phyloP scores from a whole-genome alignment of 2,888 invertebrate genomes.

The Drosophila suboccidentalis region DNA sequence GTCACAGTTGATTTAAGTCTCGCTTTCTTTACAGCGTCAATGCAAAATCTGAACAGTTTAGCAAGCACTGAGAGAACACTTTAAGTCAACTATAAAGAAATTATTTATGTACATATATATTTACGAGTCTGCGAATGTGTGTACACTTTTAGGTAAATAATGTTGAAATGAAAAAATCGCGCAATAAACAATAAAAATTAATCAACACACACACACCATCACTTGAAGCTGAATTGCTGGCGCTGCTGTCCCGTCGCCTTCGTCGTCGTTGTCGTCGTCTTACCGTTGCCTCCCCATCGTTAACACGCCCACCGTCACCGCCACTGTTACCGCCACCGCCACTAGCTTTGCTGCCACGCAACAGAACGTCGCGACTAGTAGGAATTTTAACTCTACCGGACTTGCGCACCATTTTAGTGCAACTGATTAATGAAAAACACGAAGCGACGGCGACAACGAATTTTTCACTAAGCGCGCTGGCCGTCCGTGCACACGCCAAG shows the following conservation, averaged over 20 bases:
- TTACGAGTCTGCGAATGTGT: background rate
- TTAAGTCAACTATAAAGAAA: slow-evolving; percentile 16
- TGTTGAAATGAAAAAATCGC: slow-evolving; percentile 40
- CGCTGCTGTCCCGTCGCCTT: slow-evolving; percentile 58
- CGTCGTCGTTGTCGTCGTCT: slow-evolving; percentile 39
- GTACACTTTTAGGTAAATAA: slow-evolving; percentile 26
- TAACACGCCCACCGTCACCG: slow-evolving; percentile 24
- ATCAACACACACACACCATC: slow-evolving; percentile 65
- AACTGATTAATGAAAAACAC: slow-evolving; percentile 77
- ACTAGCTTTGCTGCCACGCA: slow-evolving; percentile 63
- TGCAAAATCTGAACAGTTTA: slow-evolving; percentile 31
- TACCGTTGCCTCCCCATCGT: slow-evolving; percentile 9
- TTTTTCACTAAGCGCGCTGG: slow-evolving; percentile 45
- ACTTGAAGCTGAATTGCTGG: slow-evolving; percentile 67
- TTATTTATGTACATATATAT: background rate
- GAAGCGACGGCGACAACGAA: slow-evolving; percentile 51
- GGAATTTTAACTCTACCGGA: slow-evolving; percentile 79
- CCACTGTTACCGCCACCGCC: slow-evolving; percentile 28
- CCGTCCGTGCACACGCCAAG: slow-evolving; percentile 43
- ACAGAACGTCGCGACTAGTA: slow-evolving; percentile 66
- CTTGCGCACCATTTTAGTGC: slow-evolving; percentile 81
- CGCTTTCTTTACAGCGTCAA: slow-evolving; percentile 10
- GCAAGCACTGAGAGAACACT: slow-evolving; percentile 16
- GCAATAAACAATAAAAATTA: slow-evolving; percentile 44
- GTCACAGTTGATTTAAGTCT: background rate